Conservation (phyloP, 1,140 invertebrate species). For the Sinonovacula constricta region DNA sequence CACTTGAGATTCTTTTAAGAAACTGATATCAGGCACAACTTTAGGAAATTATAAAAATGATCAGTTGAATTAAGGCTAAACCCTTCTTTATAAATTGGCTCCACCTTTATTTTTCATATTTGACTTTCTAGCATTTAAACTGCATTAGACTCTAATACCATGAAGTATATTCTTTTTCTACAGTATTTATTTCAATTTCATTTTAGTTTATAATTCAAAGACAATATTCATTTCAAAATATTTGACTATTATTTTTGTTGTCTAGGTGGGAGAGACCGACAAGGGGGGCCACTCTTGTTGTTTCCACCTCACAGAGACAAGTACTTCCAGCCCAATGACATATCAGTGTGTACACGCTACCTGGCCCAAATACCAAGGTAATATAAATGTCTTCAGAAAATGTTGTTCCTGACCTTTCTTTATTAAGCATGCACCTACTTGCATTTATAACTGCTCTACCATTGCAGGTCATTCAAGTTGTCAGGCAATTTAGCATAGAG, state of each 20-base stretch:
- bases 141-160: too few species aligned
- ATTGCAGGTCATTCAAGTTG: too few species aligned
- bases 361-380: conserved; percentile 75
- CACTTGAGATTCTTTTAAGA: neutral
- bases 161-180: too few species aligned
- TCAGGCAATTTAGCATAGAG: too few species aligned
- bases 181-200: too few species aligned
- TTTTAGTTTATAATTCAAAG: neutral
- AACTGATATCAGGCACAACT: neutral
- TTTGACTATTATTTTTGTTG: neutral
- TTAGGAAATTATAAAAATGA: neutral
- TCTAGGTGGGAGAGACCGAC: conserved; percentile 72
- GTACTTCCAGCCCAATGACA: conserved; percentile 65
- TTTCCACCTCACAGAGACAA: conserved; percentile 67
- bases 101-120: too few species aligned
- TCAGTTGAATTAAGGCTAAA: neutral
- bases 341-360: conserved; percentile 70
- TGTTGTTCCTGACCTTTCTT: too few species aligned
- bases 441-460: too few species aligned
- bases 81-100: too few species aligned
- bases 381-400: too few species aligned
- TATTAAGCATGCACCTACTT: too few species aligned
- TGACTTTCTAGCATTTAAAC: too few species aligned
- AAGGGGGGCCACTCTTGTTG: conserved; percentile 75
- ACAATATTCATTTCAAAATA: neutral